Percentiles rank a stretch among this genome's conserved stretches.
phyloP scores from a whole-genome alignment of 2,888 invertebrate species.

The Nesidiocoris tenuis region DNA sequence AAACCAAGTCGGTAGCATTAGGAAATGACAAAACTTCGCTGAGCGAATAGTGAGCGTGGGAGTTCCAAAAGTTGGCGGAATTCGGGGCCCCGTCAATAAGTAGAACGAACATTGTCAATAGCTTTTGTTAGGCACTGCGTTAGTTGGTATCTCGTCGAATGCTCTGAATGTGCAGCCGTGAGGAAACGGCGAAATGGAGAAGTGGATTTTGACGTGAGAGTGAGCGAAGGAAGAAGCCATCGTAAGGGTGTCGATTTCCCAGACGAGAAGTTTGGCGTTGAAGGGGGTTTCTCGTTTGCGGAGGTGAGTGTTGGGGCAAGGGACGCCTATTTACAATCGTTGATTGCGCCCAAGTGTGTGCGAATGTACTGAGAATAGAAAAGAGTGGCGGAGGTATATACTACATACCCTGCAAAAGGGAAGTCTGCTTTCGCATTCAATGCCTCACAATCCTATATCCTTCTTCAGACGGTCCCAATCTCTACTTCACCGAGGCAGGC shows the following conservation, averaged over 20 bases:
- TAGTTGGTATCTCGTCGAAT: not conserved
- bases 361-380: not conserved
- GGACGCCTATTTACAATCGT: not conserved
- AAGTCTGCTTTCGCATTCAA: not conserved
- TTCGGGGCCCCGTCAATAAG: not conserved
- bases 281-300: not conserved
- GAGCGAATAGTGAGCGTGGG: no score
- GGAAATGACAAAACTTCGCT: no score
- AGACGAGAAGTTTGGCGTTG: not conserved
- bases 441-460: not conserved
- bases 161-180: not conserved
- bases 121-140: not conserved
- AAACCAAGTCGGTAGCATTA: no score
- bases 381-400: not conserved
- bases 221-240: not conserved
- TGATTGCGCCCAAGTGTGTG: not conserved
- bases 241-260: not conserved
- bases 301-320: not conserved
- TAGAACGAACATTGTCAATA: not conserved
- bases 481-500: not conserved
- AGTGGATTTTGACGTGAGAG: not conserved
- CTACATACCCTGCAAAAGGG: not conserved
- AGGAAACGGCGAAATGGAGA: not conserved
- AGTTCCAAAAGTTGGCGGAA: no score
- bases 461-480: not conserved